phyloP scores from a whole-genome alignment of 2,113 vertebrate species.

The Eublepharis macularius region DNA sequence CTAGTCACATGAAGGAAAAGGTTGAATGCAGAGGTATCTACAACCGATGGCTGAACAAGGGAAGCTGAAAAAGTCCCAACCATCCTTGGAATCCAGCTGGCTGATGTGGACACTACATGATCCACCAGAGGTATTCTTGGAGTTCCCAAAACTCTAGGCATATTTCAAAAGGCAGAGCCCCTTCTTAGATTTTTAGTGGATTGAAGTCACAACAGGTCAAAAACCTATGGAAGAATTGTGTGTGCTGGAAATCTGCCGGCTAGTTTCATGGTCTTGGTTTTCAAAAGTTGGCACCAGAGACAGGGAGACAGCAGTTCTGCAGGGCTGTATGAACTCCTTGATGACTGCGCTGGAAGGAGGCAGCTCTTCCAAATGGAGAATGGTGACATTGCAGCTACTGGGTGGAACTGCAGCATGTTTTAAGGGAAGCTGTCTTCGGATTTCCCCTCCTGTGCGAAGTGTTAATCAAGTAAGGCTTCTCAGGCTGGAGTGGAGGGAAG shows the following conservation, averaged over 20 bases:
- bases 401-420: neutral
- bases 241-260: neutral
- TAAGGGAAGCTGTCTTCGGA: neutral
- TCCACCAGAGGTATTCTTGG: neutral
- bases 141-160: neutral
- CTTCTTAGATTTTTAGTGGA: neutral
- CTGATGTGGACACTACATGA: neutral
- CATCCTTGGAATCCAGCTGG: neutral
- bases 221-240: neutral
- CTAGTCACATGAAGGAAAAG: neutral
- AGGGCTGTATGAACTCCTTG: neutral
- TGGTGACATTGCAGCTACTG: neutral
- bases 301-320: neutral
- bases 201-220: neutral
- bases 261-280: neutral
- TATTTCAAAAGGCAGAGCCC: neutral
- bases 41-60: neutral
- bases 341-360: neutral
- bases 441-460: neutral
- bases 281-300: neutral
- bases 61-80: neutral
- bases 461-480: neutral
- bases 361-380: neutral
- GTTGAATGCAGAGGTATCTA: neutral
- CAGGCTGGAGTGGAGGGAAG: conserved; percentile 2